Evolutionary conservation across 2,797 vertebrate species (phyloP), one percentile per base, ranked within the genome.

Genomic region (Oryzias dopingdopingensis): DNA sequence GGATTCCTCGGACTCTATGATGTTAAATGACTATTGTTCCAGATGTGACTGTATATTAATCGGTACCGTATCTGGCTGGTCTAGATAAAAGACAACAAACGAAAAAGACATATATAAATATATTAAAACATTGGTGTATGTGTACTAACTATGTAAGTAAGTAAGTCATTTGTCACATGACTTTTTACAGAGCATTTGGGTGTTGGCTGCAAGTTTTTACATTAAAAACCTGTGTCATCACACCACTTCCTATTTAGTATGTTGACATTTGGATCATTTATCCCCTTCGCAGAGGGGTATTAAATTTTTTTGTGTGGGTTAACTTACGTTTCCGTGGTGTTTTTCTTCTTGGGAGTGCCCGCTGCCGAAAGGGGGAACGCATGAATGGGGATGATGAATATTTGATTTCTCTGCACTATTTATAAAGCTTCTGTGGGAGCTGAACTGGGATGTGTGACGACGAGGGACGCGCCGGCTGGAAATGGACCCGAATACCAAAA

Each of bases 31-130:
- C 89, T 94, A 91, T 93, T 92, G 91, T 93, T 94, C 93, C 93
- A 94, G 90, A 90, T 87, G 89, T 91, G 83, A 91, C 90, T 93
- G 86, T 91, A 91, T 88, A 87, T 86, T 88, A 91, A 91, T 92
- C 90, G 79, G 92, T 92, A 92, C 93, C 92, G 92, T 95, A 96
- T 97, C 96, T 96, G 94, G 95, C 96, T 96, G 96, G 95, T 92
- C 95, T 98, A 94, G 96, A 96, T 96, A 91, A 89, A 89, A 86
- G 70, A 72, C 74, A 83, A 88, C 83, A 76, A 79, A 81, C 72
- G 88, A 91, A 91, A 89, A 90, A 88, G 82, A 83, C 88, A 83
- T 91, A 91, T 93, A 92, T 92, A 91, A 92, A 86, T 93, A 92
- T 93, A 93, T 92, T 86, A 90, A 89, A 91, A 91, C 83, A 89